Evolutionary conservation across 2,797 vertebrate genomes (phyloP).

Genomic region (Streptopelia turtur): DNA sequence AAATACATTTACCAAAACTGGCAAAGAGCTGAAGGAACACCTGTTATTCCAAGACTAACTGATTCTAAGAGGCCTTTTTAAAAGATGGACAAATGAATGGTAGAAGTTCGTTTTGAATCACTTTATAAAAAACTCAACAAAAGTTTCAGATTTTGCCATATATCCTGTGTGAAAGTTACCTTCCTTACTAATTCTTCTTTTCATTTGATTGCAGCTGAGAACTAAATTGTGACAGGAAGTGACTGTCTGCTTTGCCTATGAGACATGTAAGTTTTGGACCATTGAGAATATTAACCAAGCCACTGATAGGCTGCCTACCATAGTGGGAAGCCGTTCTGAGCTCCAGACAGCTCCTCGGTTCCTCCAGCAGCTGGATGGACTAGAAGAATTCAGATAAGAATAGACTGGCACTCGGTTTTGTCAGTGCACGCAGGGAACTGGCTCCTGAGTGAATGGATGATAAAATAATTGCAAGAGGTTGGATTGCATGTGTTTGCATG

Average conservation of each 20-base stretch:
- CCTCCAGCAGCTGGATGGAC: neutral
- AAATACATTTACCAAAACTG: neutral
- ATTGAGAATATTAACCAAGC: neutral
- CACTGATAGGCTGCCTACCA: neutral
- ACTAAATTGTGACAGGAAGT: neutral
- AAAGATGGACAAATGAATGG: neutral
- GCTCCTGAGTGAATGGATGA: neutral
- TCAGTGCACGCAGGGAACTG: neutral
- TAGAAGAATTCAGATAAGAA: neutral
- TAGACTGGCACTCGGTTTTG: neutral
- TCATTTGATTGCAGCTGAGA: neutral
- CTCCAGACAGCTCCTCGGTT: neutral
- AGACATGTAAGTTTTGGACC: neutral
- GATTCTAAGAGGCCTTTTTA: neutral
- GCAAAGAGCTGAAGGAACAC: neutral
- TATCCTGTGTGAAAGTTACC: neutral
- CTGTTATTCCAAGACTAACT: neutral
- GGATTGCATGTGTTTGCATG: neutral
- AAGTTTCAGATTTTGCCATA: neutral
- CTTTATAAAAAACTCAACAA: neutral
- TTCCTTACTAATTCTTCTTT: neutral
- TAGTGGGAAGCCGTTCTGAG: neutral
- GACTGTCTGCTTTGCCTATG: neutral
- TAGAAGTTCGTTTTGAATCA: neutral
- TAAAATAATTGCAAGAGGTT: neutral